These are phyloP conservation scores for Andrena marginata DNA, from an alignment of 2,888 invertebrate species.

Conservation along the genomic window DNA sequence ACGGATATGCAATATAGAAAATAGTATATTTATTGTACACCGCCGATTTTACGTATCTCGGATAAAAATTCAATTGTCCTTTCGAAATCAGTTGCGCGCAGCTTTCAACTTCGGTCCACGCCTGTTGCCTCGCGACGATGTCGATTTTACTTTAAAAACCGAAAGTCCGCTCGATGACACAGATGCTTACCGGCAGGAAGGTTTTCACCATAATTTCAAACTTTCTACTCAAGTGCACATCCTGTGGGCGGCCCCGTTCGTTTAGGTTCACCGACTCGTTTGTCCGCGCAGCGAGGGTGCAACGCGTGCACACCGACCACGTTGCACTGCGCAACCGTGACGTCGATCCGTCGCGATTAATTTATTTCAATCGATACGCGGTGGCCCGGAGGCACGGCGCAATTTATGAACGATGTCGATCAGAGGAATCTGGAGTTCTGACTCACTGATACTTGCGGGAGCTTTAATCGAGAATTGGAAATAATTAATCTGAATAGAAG, in stretches of 20 bases:
- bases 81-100: neutral
- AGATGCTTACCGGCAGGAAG: constrained; percentile 67
- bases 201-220: constrained; percentile 77
- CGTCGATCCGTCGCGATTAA: constrained; percentile 37
- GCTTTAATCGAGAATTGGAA: neutral
- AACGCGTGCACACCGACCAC: constrained; percentile 55
- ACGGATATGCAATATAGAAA: too few relatives aligned
- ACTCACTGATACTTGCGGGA: neutral
- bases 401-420: neutral
- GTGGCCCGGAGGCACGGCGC: neutral
- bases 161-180: constrained; percentile 71
- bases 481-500: neutral
- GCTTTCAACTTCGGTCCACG: neutral
- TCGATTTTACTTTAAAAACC: constrained; percentile 63
- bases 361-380: constrained; percentile 12
- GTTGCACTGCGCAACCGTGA: constrained; percentile 32
- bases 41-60: too few relatives aligned
- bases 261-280: constrained; percentile 74
- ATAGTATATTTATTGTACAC: too few relatives aligned
- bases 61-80: neutral
- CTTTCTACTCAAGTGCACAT: constrained; percentile 75
- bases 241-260: constrained; percentile 73
- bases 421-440: neutral
- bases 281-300: constrained; percentile 60
- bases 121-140: constrained; percentile 7